Evolutionary conservation across 2,113 vertebrate species (phyloP).

Genomic region (Micronycteris hirsuta): DNA sequence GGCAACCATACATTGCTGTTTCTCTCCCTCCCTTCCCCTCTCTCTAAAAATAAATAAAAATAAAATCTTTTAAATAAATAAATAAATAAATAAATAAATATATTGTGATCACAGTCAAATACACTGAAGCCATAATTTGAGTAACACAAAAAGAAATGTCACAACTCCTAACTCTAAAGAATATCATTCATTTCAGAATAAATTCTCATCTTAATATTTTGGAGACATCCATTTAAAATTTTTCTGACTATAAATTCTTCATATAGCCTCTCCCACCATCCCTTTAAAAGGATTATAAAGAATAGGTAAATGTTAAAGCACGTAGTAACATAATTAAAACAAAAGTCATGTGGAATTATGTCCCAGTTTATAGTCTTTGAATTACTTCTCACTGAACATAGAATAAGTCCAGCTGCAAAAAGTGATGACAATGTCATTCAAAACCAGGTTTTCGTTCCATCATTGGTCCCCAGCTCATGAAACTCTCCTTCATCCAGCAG

Average conservation of each 20-base stretch:
- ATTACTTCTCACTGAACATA: not conserved
- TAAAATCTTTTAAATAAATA: too few species aligned
- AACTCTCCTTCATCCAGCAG: not conserved
- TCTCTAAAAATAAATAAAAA: too few species aligned
- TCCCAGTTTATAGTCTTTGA: not conserved
- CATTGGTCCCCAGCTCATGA: not conserved
- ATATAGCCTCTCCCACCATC: not conserved
- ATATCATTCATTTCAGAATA: not conserved
- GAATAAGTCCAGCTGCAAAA: not conserved
- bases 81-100: too few species aligned
- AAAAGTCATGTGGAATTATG: not conserved
- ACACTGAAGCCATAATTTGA: not conserved
- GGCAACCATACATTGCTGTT: too few species aligned
- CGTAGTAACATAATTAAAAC: not conserved
- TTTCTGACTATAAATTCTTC: not conserved
- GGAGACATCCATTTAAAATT: not conserved
- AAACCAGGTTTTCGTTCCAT: not conserved
- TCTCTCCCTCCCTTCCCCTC: too few species aligned
- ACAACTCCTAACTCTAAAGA: not conserved
- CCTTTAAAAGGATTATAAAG: not conserved
- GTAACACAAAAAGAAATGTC: not conserved
- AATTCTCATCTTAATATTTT: not conserved
- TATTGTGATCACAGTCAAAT: not conserved
- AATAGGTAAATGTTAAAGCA: not conserved
- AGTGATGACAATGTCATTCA: not conserved